Conservation (phyloP, 1,140 invertebrate genomes). For the Rhagoletis zephyria region DNA sequence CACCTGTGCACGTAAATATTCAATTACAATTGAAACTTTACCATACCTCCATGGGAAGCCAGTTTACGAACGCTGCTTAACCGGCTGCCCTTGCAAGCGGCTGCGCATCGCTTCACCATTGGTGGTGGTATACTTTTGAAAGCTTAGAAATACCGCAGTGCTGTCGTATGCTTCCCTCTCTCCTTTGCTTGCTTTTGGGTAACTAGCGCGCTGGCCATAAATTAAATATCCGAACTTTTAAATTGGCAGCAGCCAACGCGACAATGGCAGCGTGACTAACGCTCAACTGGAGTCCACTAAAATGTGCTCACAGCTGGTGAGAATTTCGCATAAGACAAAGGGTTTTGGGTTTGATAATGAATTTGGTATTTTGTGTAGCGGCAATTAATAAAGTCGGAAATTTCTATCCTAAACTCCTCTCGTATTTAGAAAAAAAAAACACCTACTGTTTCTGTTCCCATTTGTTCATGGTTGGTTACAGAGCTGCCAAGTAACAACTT, state of each 20-base stretch:
- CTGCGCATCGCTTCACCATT: neutral
- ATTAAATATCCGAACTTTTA: conserved; percentile 34
- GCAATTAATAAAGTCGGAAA: neutral
- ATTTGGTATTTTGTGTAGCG: neutral
- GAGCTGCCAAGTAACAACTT: too few species aligned
- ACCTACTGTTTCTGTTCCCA: too few species aligned
- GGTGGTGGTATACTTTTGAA: neutral
- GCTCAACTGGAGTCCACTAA: neutral
- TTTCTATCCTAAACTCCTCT: too few species aligned
- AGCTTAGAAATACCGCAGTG: neutral
- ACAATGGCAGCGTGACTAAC: neutral
- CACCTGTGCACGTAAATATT: conserved; percentile 52
- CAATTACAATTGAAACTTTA: conserved; percentile 54
- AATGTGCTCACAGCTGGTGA: neutral
- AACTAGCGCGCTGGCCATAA: conserved; percentile 39
- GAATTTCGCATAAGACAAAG: neutral
- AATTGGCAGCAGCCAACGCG: conserved; percentile 29
- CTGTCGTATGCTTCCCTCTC: neutral
- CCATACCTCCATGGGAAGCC: neutral
- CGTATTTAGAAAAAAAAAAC: too few species aligned
- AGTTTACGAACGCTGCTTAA: neutral
- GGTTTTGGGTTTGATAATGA: neutral
- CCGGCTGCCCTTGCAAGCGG: neutral
- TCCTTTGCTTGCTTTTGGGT: neutral
- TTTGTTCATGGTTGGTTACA: too few species aligned